These are phyloP conservation scores for Listronotus oregonensis DNA, from an alignment of 1,140 invertebrate genomes.

Conservation along the genomic window DNA sequence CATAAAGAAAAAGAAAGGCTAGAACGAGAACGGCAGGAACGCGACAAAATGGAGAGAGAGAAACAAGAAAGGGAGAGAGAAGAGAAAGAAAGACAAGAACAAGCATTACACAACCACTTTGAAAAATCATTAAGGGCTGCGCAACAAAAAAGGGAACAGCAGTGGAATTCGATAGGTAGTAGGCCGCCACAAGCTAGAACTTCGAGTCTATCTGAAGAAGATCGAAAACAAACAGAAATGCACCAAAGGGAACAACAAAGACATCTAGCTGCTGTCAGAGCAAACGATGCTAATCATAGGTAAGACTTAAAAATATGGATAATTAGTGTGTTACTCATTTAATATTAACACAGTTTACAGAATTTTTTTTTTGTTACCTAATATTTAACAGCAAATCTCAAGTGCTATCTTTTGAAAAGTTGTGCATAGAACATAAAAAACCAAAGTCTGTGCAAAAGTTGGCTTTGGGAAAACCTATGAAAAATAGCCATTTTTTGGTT, in stretches of 20 bases:
- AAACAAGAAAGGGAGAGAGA: conserved; percentile 61
- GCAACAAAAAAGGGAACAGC: conserved; percentile 67
- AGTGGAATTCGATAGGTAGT: conserved; percentile 57
- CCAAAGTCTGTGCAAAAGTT: too few relatives aligned
- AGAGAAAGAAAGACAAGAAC: conserved; percentile 68
- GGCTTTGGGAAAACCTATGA: too few relatives aligned
- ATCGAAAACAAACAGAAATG: conserved; percentile 42
- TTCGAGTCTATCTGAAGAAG: conserved; percentile 52
- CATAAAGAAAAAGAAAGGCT: conserved; percentile 64
- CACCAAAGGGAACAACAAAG: conserved; percentile 45
- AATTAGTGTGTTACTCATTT: too few relatives aligned
- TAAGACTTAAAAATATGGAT: not conserved
- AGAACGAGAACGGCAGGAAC: conserved; percentile 57
- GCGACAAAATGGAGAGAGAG: conserved; percentile 59
- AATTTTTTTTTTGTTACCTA: too few relatives aligned
- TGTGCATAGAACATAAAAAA: too few relatives aligned
- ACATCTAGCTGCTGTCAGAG: conserved; percentile 47
- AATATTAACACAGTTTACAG: too few relatives aligned
- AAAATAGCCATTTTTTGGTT: too few relatives aligned
- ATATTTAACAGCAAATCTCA: too few relatives aligned
- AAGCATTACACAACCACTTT: conserved; percentile 87
- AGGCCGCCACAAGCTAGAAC: conserved; percentile 52
- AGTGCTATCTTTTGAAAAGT: too few relatives aligned
- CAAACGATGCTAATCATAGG: conserved; percentile 26
- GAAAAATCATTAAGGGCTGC: conserved; percentile 84